Evolutionary conservation across 1,140 invertebrate species (phyloP).

Genomic region (Aporrectodea caliginosa): DNA sequence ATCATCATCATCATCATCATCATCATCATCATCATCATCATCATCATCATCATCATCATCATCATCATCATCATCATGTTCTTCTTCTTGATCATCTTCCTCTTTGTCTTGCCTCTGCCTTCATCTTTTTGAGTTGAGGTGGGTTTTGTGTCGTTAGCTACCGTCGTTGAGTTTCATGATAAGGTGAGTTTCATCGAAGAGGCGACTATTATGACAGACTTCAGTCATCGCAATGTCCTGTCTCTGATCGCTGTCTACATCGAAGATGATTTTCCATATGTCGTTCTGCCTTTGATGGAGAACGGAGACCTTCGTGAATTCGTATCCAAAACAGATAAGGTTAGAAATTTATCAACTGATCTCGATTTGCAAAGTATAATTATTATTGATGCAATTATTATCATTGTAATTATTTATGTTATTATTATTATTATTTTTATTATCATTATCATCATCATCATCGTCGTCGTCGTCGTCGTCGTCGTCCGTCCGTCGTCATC

Average conservation of each 20-base stretch:
- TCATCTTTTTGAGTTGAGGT: neutral
- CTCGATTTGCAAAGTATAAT: too few relatives aligned
- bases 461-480: too few relatives aligned
- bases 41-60: neutral
- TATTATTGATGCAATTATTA: too few relatives aligned
- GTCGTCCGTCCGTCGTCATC: too few relatives aligned
- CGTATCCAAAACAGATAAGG: too few relatives aligned
- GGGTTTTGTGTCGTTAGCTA: neutral
- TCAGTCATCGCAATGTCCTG: constrained; percentile 56
- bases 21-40: neutral
- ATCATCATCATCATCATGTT: neutral
- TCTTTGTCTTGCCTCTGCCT: too few relatives aligned
- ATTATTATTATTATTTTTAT: too few relatives aligned
- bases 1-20: too few relatives aligned
- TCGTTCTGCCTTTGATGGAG: constrained; percentile 56
- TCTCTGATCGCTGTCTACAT: constrained; percentile 54
- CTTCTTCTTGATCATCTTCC: neutral
- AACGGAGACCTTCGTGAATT: constrained; percentile 56
- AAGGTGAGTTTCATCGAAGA: constrained; percentile 54
- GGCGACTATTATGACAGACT: constrained; percentile 52
- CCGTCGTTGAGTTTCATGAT: constrained; percentile 40
- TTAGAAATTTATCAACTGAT: too few relatives aligned
- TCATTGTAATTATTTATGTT: too few relatives aligned
- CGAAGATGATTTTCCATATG: constrained; percentile 50
- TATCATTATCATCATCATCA: too few relatives aligned